Evolutionary conservation across 2,888 invertebrate genomes (phyloP), one percentile per base, ranked within the genome.

Genomic region (Hirtodrosophila trivittata): DNA sequence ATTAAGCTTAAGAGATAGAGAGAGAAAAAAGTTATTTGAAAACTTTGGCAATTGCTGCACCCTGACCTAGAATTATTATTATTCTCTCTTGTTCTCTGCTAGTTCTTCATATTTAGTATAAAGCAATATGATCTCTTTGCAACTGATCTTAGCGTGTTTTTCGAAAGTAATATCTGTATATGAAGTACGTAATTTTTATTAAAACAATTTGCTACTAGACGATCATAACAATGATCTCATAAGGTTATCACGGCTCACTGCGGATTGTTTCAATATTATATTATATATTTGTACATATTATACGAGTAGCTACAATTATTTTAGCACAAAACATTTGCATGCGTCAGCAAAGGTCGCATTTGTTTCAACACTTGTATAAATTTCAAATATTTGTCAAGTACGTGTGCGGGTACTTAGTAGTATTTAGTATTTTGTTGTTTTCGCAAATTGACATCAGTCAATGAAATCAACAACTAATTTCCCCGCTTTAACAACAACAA

Each of bases 281-380:
- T 12, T 6, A 18, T 13, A 6, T 9, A 13, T 18, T 45, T n/a
- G 5, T 28, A 28, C 28, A 28, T 33, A 12, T 33, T 33, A 33
- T 33, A 33, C 2, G 33, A 5, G 9, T 10, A 3, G 9, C 5
- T 33, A 50, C 37, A 59, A 39, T 52, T 51, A 46, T 49, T 49
- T 21, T 21, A n/a, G 32, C 39, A 51, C 16, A 41, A 64, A 43
- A 43, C 16, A 32, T 49, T 49, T 52, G 52, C 56, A 54, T 73
- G 68, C 74, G 70, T 73, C 70, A 70, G 21, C 63, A 62, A 42
- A 54, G 14, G 28, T 66, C 56, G 30, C 56, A 42, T 10, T 64
- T 56, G n/a, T 50, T 62, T 39, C n/a, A 2, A 33, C 38, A 43
- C n/a, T 26, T 45, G 32, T 50, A 39, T 30, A 49, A 13, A 30